phyloP scores from a whole-genome alignment of 2,113 vertebrate genomes.

The Sinocyclocheilus rhinocerous region DNA sequence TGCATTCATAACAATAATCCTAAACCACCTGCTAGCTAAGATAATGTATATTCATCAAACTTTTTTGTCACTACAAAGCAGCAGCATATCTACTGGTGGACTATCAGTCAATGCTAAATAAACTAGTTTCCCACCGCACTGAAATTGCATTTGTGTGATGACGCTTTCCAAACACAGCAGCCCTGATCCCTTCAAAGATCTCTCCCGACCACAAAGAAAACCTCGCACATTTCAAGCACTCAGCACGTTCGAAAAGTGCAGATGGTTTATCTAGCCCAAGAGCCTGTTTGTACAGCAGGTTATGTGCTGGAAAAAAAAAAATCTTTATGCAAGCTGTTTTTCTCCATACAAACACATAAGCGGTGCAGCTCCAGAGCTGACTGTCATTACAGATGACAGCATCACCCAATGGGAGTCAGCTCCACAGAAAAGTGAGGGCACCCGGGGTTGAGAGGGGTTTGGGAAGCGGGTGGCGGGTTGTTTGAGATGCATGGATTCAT shows the following conservation, averaged over 20 bases:
- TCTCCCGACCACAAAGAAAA: constrained; percentile 47
- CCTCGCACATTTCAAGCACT: constrained; percentile 63
- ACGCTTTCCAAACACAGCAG: constrained; percentile 49
- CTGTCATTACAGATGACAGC: constrained; percentile 41
- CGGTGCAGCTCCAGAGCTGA: constrained; percentile 26
- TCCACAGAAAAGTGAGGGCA: not conserved
- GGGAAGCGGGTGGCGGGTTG: not conserved
- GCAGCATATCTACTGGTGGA: not conserved
- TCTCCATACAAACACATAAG: constrained; percentile 52
- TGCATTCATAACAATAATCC: no score
- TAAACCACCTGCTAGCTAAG: no score
- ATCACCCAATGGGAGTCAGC: constrained; percentile 27
- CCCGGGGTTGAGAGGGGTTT: not conserved
- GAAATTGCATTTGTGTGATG: not conserved
- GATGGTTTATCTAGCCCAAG: constrained; percentile 37
- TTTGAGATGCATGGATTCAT: constrained; percentile 33
- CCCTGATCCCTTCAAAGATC: constrained; percentile 9
- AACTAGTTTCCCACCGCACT: not conserved
- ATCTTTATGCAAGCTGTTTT: constrained; percentile 59
- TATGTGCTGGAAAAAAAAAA: constrained; percentile 35
- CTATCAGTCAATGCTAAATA: not conserved
- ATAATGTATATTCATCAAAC: no score
- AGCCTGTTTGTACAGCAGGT: constrained; percentile 59
- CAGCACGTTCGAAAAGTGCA: constrained; percentile 62
- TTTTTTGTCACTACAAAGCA: not conserved